These are phyloP conservation scores for Passer domesticus DNA, from an alignment of 2,113 vertebrate genomes.

Conservation along the genomic window DNA sequence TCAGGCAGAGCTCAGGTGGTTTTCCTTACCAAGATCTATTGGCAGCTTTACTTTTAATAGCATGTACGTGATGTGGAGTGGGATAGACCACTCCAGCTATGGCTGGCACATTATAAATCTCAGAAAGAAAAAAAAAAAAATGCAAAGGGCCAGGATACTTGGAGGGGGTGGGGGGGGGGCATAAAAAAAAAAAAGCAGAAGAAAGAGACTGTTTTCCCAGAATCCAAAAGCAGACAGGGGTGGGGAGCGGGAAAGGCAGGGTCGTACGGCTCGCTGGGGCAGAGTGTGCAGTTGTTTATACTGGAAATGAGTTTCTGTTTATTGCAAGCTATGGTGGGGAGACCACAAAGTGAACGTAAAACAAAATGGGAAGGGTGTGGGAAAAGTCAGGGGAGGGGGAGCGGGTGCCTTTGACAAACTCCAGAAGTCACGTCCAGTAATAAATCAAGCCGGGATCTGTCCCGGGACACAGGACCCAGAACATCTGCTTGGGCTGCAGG, in stretches of 20 bases:
- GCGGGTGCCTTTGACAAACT: constrained; percentile 57
- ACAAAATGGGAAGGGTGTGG: constrained; percentile 58
- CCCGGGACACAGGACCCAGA: constrained; percentile 23
- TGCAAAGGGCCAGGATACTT: background rate
- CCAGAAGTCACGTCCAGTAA: constrained; percentile 63
- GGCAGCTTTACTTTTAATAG: constrained; percentile 29
- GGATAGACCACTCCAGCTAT: background rate
- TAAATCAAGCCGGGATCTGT: constrained; percentile 50
- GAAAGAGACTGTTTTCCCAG: constrained; percentile 9
- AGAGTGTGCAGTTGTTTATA: constrained; percentile 40
- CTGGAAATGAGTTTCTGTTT: constrained; percentile 56
- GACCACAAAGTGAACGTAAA: constrained; percentile 45
- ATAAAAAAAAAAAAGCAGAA: background rate
- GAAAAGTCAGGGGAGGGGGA: constrained; percentile 37
- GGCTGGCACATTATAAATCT: constrained; percentile 60
- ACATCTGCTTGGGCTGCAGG: constrained; percentile 55
- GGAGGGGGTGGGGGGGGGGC: too few relatives aligned
- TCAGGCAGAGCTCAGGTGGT: background rate
- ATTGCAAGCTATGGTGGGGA: constrained; percentile 45
- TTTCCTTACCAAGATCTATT: background rate
- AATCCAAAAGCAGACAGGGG: background rate
- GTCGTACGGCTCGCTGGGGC: background rate
- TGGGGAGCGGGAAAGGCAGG: background rate
- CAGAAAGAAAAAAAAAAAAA: background rate
- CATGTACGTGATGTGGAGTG: background rate